Evolutionary conservation across 1,140 invertebrate species (phyloP).

Genomic region (Ceratoteleas bidentatus): DNA sequence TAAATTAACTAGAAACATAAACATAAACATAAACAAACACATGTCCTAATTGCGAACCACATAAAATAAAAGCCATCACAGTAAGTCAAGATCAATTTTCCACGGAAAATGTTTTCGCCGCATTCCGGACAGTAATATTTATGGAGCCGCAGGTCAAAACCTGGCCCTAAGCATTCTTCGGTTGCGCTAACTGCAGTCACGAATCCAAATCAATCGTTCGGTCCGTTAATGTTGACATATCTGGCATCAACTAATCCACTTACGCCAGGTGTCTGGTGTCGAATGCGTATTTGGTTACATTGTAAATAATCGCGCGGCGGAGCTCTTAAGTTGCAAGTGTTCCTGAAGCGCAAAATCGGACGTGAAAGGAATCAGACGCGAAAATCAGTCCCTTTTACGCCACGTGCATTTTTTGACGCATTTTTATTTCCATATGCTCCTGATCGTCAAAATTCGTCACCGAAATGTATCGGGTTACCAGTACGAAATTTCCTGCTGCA

Average conservation of each 20-base stretch:
- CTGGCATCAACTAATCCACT: constrained; percentile 73
- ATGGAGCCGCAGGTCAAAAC: too few species aligned
- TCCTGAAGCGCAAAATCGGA: constrained; percentile 69
- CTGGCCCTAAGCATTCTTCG: neutral
- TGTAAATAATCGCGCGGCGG: constrained; percentile 72
- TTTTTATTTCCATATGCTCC: neutral
- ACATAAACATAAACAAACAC: too few species aligned
- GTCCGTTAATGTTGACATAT: constrained; percentile 55
- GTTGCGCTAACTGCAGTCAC: neutral
- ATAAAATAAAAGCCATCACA: too few species aligned
- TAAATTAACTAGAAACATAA: too few species aligned
- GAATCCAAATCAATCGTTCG: constrained; percentile 36
- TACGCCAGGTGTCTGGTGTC: constrained; percentile 75
- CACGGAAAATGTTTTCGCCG: too few species aligned
- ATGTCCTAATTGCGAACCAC: too few species aligned
- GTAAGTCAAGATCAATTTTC: too few species aligned
- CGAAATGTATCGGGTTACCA: too few species aligned
- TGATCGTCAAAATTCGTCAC: too few species aligned
- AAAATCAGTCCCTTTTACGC: constrained; percentile 42
- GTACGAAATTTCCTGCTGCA: too few species aligned
- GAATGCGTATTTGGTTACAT: constrained; percentile 76
- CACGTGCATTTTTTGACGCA: neutral
- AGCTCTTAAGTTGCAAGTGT: constrained; percentile 75
- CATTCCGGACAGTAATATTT: too few species aligned
- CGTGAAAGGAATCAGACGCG: constrained; percentile 56